Base-by-base conservation (phyloP, 1,140 invertebrate species). In the Plectus sambesii region DNA sequence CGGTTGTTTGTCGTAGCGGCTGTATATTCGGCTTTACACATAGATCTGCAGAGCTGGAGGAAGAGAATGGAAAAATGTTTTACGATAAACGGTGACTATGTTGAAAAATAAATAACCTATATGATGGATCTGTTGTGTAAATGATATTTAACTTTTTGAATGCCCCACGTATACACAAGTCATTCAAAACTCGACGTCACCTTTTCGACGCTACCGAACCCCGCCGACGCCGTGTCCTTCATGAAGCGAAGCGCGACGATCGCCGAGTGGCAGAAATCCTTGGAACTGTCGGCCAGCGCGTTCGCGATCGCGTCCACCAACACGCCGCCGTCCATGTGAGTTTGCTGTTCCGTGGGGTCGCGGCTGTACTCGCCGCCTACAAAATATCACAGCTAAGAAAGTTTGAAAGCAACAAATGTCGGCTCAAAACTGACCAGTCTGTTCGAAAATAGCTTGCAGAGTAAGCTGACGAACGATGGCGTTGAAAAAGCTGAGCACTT, bases 401-500 rank as follows among this genome's bases (percentile, higher is more conserved):
- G 36, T 24, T 26, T 35, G 8, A 47, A 40, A 2, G 29, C 9
- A n/a, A 35, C 2, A 47, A 35, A 47, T 24, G 38, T 25, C 24
- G 24, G 29, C 9, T 27, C 15, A 23, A 51, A 17, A 19, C 50
- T 47, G 2, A 52, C 50, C 47, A 27, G 36, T 33, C 29, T 27
- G 29, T 9, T 30, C 48, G 19, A 54, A 22, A 3, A 54, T 24
- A 4, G 52, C 47, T 12, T 54, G 37, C 1, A 50, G 26, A 20
- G 30, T 43, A 22, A 54, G 40, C 19, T 49, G 37, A 23, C 55
- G 46, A n/a, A 58, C 53, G 17, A 47, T 56, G 26, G 37, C 36
- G 19, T 30, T 6, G 12, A 19, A 35, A 35, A 51, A 5, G 44
- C 38, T 33, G 39, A 51, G 1, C 24, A 19, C 42, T 47, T 33